Percentiles rank a stretch among this genome's conserved stretches.
These are phyloP conservation scores for Cacatua alba DNA, from an alignment of 2,113 vertebrate genomes.

Conservation along the genomic window DNA sequence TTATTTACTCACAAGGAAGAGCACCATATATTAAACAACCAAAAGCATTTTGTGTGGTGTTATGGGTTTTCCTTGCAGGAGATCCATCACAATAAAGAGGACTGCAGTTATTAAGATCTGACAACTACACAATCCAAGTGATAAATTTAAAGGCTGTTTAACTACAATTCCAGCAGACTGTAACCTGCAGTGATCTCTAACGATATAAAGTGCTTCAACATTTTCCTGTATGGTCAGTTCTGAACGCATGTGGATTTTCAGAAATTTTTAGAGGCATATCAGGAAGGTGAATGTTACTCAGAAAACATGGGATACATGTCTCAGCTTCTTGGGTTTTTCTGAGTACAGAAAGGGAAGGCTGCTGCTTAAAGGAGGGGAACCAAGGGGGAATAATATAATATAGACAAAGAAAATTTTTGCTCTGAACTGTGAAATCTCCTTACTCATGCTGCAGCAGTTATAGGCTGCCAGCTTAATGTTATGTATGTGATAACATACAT, in stretches of 20 bases:
- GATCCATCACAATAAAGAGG: constrained; percentile 21
- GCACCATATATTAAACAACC: neutral
- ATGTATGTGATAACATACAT: no score
- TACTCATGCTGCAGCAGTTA: neutral
- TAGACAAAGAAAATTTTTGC: neutral
- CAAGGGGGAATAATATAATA: neutral
- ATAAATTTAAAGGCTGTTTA: constrained; percentile 4
- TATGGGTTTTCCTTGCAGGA: neutral
- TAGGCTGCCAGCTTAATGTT: neutral
- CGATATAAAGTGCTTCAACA: neutral
- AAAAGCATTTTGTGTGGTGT: neutral
- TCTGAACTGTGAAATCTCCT: neutral
- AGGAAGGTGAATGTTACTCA: neutral
- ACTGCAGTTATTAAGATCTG: constrained; percentile 2
- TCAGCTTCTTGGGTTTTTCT: neutral
- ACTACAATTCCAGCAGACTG: neutral
- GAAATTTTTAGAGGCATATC: neutral
- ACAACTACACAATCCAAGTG: neutral
- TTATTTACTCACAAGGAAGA: constrained; percentile 6
- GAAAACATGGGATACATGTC: neutral
- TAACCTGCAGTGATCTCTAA: neutral
- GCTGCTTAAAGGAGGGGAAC: neutral
- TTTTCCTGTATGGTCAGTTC: neutral
- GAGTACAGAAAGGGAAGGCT: neutral
- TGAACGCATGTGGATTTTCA: neutral